These are phyloP conservation scores for Arctia plantaginis DNA, from an alignment of 2,888 invertebrate genomes.

Conservation along the genomic window DNA sequence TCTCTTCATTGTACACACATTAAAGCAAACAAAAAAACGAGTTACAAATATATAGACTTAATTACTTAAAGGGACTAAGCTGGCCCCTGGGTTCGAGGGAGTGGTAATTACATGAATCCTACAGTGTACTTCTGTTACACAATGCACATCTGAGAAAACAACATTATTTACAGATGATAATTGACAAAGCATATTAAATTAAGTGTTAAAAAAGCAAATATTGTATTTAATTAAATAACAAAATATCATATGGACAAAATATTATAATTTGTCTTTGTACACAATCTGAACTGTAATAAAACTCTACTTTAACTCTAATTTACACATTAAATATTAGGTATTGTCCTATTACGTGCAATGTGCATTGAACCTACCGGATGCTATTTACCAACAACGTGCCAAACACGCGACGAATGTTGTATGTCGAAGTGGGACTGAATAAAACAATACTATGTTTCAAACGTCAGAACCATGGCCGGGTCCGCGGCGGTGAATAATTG, in stretches of 20 bases:
- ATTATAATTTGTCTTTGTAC: not conserved
- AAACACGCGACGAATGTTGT: not conserved
- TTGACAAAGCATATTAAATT: not conserved
- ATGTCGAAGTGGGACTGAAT: not conserved
- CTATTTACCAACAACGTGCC: not conserved
- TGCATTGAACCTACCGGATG: slow-evolving; percentile 1
- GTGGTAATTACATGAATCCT: not conserved
- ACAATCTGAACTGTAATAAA: not conserved
- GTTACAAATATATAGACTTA: too few relatives aligned
- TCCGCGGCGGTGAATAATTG: not conserved
- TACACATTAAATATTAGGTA: not conserved
- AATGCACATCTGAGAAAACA: not conserved
- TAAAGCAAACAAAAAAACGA: too few relatives aligned
- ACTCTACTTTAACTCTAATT: too few relatives aligned
- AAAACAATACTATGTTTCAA: not conserved
- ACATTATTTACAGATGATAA: not conserved
- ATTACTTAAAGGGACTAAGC: not conserved
- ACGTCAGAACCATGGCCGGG: slow-evolving; percentile 3
- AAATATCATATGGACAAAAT: not conserved
- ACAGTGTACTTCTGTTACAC: not conserved
- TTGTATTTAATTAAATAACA: too few relatives aligned
- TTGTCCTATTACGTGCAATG: not conserved
- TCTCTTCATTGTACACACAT: too few relatives aligned
- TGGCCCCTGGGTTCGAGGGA: not conserved
- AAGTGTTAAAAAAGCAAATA: not conserved